phyloP scores from a whole-genome alignment of 2,888 invertebrate genomes.

The Macrosiphum euphorbiae region DNA sequence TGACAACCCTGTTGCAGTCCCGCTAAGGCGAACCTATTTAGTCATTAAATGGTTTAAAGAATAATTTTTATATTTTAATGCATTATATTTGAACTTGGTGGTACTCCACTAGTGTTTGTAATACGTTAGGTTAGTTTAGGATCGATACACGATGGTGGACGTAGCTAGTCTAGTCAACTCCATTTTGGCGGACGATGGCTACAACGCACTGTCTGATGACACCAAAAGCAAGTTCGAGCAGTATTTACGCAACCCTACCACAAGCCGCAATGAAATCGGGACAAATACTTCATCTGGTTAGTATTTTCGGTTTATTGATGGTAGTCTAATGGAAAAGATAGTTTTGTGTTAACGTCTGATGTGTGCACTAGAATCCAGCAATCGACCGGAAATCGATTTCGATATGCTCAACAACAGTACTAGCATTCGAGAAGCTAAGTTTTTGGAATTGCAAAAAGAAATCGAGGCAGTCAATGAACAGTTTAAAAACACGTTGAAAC shows the following conservation, averaged over 20 bases:
- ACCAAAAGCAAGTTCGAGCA: constrained; percentile 60
- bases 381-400: constrained; percentile 47
- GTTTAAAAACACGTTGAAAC: constrained; percentile 49
- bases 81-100: neutral
- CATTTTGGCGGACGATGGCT: constrained; percentile 57
- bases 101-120: neutral
- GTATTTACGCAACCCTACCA: constrained; percentile 29
- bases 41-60: neutral
- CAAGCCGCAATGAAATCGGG: constrained; percentile 7
- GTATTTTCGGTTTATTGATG: neutral
- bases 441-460: constrained; percentile 65
- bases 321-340: neutral
- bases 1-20: neutral
- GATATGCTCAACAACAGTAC: constrained; percentile 56
- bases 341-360: neutral
- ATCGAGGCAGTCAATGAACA: constrained; percentile 59
- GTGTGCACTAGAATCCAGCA: neutral
- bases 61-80: neutral
- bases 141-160: neutral
- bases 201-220: constrained; percentile 50
- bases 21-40: neutral
- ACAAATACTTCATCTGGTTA: constrained; percentile 42
- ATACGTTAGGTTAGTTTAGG: neutral
- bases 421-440: constrained; percentile 55
- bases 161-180: constrained; percentile 50